Evolutionary conservation across 2,113 vertebrate genomes (phyloP), one percentile per base, ranked within the genome.

Genomic region (Talpa occidentalis): DNA sequence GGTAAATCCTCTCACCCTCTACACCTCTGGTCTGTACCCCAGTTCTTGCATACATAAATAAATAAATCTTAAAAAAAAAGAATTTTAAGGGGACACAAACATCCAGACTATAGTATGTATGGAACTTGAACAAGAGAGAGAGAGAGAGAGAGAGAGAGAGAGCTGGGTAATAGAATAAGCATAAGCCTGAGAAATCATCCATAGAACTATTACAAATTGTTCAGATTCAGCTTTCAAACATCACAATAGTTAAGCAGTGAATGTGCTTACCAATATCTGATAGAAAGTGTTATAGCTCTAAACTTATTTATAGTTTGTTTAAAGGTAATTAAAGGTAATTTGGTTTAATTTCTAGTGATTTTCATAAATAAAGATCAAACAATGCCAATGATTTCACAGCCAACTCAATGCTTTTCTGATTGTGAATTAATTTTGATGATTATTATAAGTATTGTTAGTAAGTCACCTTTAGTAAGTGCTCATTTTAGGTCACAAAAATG

Each of bases 331-430:
- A 54, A 84, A 88, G 7, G 49, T 66, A 10, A 67, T 47, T 90
- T 90, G 32, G 4, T 47, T 92, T 72, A 69, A 80, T 92, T 67
- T 73, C 6, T 66, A 87, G 28, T 54, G 8, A 83, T 54, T 82
- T 94, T 94, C 47, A 73, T 82, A 85, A 85, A 90, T 74, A 69
- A 89, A 96, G 87, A 96, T 56, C 37, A 90, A 87, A 87, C 0
- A 24, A 37, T 54, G 21, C 10, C 62, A 88, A 80, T 32, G 17
- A 90, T 84, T 87, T 76, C 42, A 82, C 22, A 54, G 12, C 60
- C 82, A 37, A 49, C 10, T 91, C 44, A 28, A 3, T 78, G 37
- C 66, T 66, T 11, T 81, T 97, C 35, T 69, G 30, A 54, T 73
- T 73, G 14, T 60, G 24, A 93, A 90, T 84, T 90, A 82, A 69